phyloP scores from a whole-genome alignment of 2,113 vertebrate species.

The Oreochromis tanganicae region DNA sequence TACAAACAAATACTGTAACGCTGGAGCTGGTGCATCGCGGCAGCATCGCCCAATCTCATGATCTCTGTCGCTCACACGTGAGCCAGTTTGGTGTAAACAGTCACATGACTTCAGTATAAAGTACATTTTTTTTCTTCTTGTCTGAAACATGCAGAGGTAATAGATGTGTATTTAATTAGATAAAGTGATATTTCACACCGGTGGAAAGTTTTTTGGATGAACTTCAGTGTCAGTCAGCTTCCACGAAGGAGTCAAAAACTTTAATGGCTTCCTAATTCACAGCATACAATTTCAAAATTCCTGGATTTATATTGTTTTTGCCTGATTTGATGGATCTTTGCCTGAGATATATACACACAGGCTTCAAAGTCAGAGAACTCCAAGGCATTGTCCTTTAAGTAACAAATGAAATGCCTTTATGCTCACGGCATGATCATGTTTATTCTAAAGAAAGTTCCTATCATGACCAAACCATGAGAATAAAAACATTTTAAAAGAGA shows the following conservation, averaged over 20 bases:
- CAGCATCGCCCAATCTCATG: neutral
- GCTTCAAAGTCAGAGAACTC: neutral
- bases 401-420: neutral
- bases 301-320: neutral
- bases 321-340: neutral
- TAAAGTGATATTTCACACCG: conserved; percentile 1
- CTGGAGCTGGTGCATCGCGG: neutral
- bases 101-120: neutral
- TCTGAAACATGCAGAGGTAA: neutral
- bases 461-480: neutral
- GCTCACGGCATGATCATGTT: neutral
- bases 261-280: neutral
- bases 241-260: neutral
- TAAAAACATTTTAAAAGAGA: neutral
- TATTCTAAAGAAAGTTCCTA: neutral
- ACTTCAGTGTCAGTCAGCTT: neutral
- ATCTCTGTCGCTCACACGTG: neutral
- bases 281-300: neutral
- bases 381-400: neutral
- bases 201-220: neutral
- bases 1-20: neutral
- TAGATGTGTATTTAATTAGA: neutral
- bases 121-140: neutral
- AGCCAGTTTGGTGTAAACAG: neutral
- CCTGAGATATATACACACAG: rapidly evolving